Evolutionary conservation across 2,888 invertebrate species (phyloP).

Genomic region (Epistrophe eligans): DNA sequence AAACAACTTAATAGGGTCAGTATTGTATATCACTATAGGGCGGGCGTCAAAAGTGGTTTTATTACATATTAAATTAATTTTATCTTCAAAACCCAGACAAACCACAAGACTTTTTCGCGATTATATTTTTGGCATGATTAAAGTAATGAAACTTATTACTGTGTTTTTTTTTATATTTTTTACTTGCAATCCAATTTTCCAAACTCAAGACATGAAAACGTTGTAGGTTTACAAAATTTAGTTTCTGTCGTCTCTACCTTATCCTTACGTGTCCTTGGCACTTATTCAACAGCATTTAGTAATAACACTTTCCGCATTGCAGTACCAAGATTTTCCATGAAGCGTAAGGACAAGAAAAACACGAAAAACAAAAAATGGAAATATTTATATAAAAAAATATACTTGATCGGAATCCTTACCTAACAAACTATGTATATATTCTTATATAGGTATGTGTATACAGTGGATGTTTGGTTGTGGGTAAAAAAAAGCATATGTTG

Average conservation of each 20-base stretch:
- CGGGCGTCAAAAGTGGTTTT: not conserved
- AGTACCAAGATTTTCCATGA: constrained; percentile 24
- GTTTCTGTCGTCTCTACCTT: not conserved
- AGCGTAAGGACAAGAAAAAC: constrained; percentile 25
- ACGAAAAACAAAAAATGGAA: not conserved
- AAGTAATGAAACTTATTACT: not conserved
- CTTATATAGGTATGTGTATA: not conserved
- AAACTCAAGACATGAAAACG: not conserved
- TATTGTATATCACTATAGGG: no score
- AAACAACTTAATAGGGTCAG: no score
- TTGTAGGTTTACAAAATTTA: not conserved
- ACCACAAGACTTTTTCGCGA: not conserved
- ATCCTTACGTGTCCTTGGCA: constrained; percentile 18
- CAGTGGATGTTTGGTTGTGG: not conserved
- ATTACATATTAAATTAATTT: not conserved
- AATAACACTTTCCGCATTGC: constrained; percentile 28
- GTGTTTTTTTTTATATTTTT: not conserved
- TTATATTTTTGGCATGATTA: constrained; percentile 7
- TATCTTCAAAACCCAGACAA: not conserved
- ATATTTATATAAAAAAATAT: not conserved
- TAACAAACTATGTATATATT: not conserved
- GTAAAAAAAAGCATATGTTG: constrained; percentile 1
- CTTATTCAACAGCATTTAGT: constrained; percentile 11
- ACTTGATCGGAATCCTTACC: constrained; percentile 11
- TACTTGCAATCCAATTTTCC: not conserved